phyloP scores from a whole-genome alignment of 2,113 vertebrate species.

The Dendrocopos noguchii region DNA sequence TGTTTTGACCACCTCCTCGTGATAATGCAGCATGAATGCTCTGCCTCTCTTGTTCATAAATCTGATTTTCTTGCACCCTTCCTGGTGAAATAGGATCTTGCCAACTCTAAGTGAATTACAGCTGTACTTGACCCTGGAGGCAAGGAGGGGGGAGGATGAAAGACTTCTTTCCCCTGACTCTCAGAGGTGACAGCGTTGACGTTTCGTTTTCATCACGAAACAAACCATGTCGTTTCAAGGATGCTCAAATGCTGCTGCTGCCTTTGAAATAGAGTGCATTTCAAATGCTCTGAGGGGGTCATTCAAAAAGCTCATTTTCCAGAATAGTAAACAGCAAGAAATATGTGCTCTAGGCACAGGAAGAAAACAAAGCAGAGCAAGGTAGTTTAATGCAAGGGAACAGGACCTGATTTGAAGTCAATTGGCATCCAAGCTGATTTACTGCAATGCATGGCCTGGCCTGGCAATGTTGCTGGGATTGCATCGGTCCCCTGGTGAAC shows the following conservation, averaged over 20 bases:
- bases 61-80: neutral
- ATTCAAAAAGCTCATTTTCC: conserved; percentile 33
- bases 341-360: neutral
- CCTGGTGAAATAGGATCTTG: neutral
- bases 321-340: neutral
- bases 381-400: neutral
- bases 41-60: neutral
- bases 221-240: neutral
- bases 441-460: neutral
- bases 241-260: neutral
- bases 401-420: neutral
- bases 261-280: conserved; percentile 1
- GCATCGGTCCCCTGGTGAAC: neutral
- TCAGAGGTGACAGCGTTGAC: neutral
- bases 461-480: neutral
- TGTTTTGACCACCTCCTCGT: neutral
- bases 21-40: neutral
- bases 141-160: neutral
- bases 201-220: conserved; percentile 13
- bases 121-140: neutral
- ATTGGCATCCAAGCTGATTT: neutral
- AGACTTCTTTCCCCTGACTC: neutral
- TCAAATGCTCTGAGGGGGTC: neutral
- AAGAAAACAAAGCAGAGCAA: neutral
- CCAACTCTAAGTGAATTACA: neutral